Evolutionary conservation across 2,888 invertebrate genomes (phyloP).

Genomic region (Morpho achilles): DNA sequence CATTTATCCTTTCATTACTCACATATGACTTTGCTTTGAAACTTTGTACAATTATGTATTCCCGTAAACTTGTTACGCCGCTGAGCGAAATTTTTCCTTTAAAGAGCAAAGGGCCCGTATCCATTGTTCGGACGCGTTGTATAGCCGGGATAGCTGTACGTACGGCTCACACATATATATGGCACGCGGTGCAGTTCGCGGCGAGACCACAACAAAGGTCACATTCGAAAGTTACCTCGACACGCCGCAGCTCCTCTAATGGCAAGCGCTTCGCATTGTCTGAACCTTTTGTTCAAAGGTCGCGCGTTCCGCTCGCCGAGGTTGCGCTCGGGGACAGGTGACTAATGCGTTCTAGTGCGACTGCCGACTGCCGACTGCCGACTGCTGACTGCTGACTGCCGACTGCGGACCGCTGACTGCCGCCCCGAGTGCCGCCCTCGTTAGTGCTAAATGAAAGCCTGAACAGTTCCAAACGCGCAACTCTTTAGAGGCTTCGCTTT

Average conservation of each 20-base stretch:
- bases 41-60: too few relatives aligned
- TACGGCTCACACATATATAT: not conserved
- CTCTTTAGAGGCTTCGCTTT: too few relatives aligned
- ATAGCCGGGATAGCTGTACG: not conserved
- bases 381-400: not conserved
- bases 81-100: too few relatives aligned
- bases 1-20: too few relatives aligned
- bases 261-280: conserved; percentile 32
- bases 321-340: conserved; percentile 30
- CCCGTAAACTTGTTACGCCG: too few relatives aligned
- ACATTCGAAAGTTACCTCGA: conserved; percentile 21
- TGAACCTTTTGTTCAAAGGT: conserved; percentile 31
- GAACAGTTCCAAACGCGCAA: too few relatives aligned
- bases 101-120: too few relatives aligned
- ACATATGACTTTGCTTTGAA: too few relatives aligned
- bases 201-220: conserved; percentile 20
- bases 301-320: conserved; percentile 21
- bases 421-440: too few relatives aligned
- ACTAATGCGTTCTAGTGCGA: conserved; percentile 4
- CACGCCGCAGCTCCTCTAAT: conserved; percentile 23
- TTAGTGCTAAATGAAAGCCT: too few relatives aligned
- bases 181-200: conserved; percentile 15
- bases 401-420: not conserved
- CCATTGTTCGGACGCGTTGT: too few relatives aligned
- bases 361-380: not conserved